Base-by-base conservation (phyloP, 2,113 vertebrate genomes). In the Steatornis caripensis region DNA sequence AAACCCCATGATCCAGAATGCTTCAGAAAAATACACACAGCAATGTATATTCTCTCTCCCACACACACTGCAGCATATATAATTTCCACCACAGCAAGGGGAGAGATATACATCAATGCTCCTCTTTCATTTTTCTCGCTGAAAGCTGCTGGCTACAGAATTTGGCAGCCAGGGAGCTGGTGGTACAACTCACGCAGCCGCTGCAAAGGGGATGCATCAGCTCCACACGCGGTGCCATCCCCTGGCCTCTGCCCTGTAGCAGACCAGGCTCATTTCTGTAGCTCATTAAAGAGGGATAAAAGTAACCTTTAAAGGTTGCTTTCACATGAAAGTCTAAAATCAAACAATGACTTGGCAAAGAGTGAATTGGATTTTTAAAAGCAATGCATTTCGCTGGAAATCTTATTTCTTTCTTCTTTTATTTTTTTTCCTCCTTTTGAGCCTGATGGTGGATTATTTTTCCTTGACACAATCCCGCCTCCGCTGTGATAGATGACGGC, bases 291-390 rank as follows among this genome's bases (percentile, higher is more conserved):
- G 92, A 79, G 65, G 89, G 89, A 91, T 91, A 79, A 92, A 96
- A 92, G 92, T 92, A 95, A 95, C 92, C 93, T 97, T 97, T 97
- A 97, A 97, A 93, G 94, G 94, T 94, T 95, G 87, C 93, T 95
- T 92, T 95, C 53, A 70, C 91, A 77, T 86, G 90, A 87, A 27
- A 94, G 76, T 53, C 58, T 69, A 37, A 95, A 93, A 62, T 90
- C 86, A 95, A 97, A 95, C 84, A 95, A 89, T 93, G 85, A 93
- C 87, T 95, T 89, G 87, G 90, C 68, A 93, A 91, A 90, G 82
- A 88, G 57, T 41, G 84, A 94, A 96, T 29, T 87, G 58, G 82
- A 89, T 93, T 94, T 95, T 90, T 61, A 58, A 84, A 87, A 92
- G 86, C 39, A 57, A 79, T 29, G 46, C n/a, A 10, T 87, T 94